Conservation (phyloP, 2,113 vertebrate genomes). For the Petromus typicus region DNA sequence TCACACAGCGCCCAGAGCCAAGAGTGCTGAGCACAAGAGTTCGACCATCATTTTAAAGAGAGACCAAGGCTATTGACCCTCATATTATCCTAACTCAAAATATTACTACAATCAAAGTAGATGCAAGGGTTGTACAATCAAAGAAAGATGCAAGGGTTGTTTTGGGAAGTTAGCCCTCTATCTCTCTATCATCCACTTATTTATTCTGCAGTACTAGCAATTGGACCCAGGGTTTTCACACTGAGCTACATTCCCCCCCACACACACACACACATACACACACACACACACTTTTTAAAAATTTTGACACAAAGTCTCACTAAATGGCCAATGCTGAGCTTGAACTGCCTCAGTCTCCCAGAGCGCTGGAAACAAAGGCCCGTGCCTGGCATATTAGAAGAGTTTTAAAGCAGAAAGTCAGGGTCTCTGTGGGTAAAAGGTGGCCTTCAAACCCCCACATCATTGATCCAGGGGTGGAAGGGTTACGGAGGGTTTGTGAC, state of each 20-base stretch:
- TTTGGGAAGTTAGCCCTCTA: not conserved
- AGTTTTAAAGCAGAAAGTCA: not conserved
- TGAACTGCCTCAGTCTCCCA: not conserved
- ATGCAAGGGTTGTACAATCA: not conserved
- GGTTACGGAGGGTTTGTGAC: not conserved
- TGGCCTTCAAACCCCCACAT: not conserved
- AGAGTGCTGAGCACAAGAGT: not conserved
- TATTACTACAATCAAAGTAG: constrained; percentile 14
- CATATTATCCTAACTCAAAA: constrained; percentile 12
- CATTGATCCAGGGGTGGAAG: fast-evolving
- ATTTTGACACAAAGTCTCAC: not conserved
- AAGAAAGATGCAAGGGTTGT: not conserved
- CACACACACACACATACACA: no score
- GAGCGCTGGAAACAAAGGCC: not conserved
- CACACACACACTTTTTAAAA: not conserved
- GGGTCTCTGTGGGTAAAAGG: not conserved
- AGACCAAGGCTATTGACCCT: not conserved
- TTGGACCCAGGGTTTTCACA: not conserved
- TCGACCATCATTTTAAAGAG: not conserved
- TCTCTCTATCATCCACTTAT: not conserved
- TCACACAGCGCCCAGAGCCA: not conserved
- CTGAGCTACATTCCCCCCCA: not conserved
- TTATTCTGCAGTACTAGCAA: not conserved
- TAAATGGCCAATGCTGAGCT: not conserved
- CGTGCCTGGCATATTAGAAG: not conserved